These are phyloP conservation scores for Beroe ovata DNA, from an alignment of 37 sponge, comb jelly and placozoan genomes.

Conservation along the genomic window DNA sequence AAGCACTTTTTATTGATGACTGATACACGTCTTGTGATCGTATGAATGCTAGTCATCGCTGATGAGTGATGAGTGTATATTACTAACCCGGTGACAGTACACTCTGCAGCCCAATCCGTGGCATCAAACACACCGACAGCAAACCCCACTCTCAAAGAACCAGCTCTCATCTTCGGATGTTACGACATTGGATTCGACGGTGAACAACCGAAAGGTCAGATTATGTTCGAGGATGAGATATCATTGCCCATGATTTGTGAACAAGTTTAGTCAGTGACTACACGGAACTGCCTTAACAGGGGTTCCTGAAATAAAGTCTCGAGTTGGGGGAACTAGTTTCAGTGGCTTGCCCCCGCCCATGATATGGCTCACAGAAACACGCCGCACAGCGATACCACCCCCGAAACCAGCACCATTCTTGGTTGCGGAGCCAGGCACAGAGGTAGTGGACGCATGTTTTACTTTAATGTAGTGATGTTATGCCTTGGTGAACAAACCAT, in stretches of 20 bases:
- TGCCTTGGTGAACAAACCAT: background rate
- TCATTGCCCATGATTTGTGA: background rate
- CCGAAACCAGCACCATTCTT: conserved; percentile 42
- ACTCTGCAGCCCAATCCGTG: conserved; percentile 44
- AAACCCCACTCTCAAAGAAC: background rate
- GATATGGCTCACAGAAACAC: conserved; percentile 57
- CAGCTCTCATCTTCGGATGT: conserved; percentile 41
- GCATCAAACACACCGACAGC: conserved; percentile 1
- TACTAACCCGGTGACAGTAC: conserved; percentile 46
- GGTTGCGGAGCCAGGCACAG: conserved; percentile 8
- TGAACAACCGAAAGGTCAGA: conserved; percentile 25
- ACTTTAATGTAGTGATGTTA: background rate
- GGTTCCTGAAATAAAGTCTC: conserved; percentile 44
- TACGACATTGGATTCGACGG: conserved; percentile 46
- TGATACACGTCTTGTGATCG: too few relatives aligned
- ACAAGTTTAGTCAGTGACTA: background rate
- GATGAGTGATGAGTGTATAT: too few relatives aligned
- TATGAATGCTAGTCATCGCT: too few relatives aligned
- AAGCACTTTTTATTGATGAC: too few relatives aligned
- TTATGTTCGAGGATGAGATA: too few relatives aligned
- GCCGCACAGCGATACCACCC: conserved; percentile 44
- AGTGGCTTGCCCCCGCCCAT: conserved; percentile 53
- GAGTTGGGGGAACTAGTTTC: conserved; percentile 57
- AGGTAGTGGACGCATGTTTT: background rate
- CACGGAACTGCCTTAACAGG: background rate